A percentile compares a stretch with the other conserved stretches of the same genome.
These are phyloP conservation scores for Eidolon helvum DNA, from an alignment of 2,113 vertebrate genomes.

Conservation along the genomic window DNA sequence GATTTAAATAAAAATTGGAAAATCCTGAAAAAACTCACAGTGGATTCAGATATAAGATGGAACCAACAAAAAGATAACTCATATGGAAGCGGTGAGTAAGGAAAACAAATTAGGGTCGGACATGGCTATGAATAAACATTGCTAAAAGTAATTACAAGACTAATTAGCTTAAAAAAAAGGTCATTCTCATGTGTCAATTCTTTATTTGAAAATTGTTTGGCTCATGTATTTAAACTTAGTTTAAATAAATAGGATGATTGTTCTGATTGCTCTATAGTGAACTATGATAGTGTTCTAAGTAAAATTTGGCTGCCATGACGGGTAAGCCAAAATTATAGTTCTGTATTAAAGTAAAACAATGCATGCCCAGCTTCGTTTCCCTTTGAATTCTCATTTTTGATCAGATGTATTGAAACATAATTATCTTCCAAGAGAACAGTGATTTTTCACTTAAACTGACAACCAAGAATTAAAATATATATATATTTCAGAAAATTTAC, in stretches of 20 bases:
- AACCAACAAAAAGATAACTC: background rate
- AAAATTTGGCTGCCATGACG: background rate
- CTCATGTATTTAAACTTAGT: no score
- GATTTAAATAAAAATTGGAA: background rate
- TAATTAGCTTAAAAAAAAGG: background rate
- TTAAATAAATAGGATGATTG: background rate
- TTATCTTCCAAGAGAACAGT: background rate
- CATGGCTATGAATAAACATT: background rate
- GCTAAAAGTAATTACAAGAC: background rate
- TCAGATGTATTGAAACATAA: background rate
- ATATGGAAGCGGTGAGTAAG: background rate
- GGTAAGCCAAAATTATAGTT: background rate
- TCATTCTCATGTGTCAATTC: background rate
- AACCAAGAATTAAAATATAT: background rate
- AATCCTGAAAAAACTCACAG: background rate
- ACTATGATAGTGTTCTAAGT: background rate
- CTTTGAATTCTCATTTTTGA: background rate
- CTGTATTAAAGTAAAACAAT: background rate
- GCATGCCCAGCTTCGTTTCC: background rate
- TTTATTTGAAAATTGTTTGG: conserved; percentile 8
- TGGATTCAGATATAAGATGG: background rate
- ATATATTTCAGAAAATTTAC: background rate
- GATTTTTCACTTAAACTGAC: background rate
- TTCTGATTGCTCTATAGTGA: background rate
- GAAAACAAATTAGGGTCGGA: background rate